Evolutionary conservation across 2,113 vertebrate genomes (phyloP).

Genomic region (Nyctibius bracteatus): DNA sequence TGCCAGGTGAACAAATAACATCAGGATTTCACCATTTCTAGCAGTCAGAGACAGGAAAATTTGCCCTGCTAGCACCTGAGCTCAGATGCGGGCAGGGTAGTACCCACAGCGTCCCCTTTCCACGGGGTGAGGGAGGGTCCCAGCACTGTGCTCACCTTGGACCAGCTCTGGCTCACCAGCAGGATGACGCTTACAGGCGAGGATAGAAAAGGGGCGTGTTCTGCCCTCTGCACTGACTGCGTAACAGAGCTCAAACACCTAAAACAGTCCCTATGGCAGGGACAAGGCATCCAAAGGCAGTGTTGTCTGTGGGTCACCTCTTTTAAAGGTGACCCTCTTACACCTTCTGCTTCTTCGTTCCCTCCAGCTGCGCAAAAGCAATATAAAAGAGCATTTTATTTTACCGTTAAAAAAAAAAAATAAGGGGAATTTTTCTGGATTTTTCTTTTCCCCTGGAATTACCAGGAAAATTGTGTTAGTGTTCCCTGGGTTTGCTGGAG

Average conservation of each 20-base stretch:
- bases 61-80: fast-evolving
- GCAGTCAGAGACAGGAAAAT: neutral
- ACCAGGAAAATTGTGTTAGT: fast-evolving
- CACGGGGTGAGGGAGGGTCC: fast-evolving
- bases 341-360: neutral
- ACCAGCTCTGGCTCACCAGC: neutral
- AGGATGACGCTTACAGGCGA: neutral
- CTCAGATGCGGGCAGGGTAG: neutral
- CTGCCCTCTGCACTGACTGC: neutral
- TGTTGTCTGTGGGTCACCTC: neutral
- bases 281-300: neutral
- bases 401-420: neutral
- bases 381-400: neutral
- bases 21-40: neutral
- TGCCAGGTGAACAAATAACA: conserved; percentile 2
- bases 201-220: neutral
- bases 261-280: neutral
- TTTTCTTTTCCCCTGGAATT: neutral
- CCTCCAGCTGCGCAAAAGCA: neutral
- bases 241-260: neutral
- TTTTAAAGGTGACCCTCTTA: neutral
- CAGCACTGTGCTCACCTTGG: neutral
- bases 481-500: neutral
- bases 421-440: neutral
- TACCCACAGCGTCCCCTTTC: neutral